These are phyloP conservation scores for Karalla daura DNA, from an alignment of 2,797 vertebrate genomes.

Conservation along the genomic window DNA sequence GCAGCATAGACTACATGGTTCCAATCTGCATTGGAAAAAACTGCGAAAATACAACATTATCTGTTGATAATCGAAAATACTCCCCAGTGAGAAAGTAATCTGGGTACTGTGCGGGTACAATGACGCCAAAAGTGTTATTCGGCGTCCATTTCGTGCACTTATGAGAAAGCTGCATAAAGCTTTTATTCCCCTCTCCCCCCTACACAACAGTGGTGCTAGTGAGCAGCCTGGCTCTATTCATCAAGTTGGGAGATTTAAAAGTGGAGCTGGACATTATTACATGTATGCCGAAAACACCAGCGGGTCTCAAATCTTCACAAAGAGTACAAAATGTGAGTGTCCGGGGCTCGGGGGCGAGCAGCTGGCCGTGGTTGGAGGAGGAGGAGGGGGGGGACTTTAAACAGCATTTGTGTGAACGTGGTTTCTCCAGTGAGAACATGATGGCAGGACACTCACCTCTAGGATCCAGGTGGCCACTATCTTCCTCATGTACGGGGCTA, in stretches of 20 bases:
- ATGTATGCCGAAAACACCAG: background rate
- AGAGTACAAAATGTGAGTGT: background rate
- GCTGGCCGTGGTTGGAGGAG: no score
- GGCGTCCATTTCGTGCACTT: background rate
- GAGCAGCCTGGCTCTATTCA: background rate
- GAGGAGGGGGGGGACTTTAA: background rate
- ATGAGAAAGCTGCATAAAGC: background rate
- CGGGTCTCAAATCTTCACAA: background rate
- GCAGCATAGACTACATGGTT: background rate
- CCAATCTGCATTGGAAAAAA: background rate
- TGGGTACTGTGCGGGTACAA: accelerated
- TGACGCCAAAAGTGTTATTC: accelerated
- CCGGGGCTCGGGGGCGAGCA: no score
- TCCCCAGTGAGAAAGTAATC: background rate
- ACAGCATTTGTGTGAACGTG: background rate
- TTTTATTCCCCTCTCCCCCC: no score
- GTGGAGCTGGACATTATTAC: no score
- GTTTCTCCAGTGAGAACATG: background rate
- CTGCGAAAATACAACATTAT: accelerated
- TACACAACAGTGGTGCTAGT: background rate
- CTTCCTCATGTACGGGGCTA: constrained; percentile 93
- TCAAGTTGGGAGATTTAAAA: background rate
- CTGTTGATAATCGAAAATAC: no score
- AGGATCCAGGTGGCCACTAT: constrained; percentile 96
- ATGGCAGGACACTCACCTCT: constrained; percentile 84